phyloP scores from a whole-genome alignment of 2,797 vertebrate species.

The Carcharodon carcharias region DNA sequence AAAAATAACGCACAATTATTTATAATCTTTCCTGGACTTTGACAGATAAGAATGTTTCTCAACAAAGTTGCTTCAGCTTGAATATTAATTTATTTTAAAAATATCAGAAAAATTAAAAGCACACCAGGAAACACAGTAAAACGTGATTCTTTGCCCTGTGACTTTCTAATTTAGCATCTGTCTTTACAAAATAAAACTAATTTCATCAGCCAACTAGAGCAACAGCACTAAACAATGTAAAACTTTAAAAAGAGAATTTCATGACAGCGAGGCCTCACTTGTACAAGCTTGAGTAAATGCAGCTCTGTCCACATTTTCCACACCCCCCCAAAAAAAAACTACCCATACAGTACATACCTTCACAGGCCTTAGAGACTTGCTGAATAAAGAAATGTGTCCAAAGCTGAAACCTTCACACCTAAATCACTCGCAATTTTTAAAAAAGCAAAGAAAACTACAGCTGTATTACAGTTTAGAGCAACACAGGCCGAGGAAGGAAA shows the following conservation, averaged over 20 bases:
- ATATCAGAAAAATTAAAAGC: conserved; percentile 21
- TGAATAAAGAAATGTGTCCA: conserved; percentile 28
- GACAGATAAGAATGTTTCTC: not conserved
- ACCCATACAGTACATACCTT: conserved; percentile 34
- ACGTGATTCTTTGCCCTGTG: not conserved
- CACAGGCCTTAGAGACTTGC: conserved; percentile 27
- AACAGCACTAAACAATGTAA: not conserved
- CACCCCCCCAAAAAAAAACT: not conserved
- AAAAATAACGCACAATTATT: not conserved
- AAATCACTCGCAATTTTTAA: conserved; percentile 15
- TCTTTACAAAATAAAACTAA: not conserved
- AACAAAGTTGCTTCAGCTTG: not conserved
- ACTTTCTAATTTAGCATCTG: not conserved
- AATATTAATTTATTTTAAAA: not conserved
- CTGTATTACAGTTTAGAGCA: not conserved
- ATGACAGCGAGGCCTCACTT: not conserved
- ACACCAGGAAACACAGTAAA: not conserved
- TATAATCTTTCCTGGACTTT: not conserved
- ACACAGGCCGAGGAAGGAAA: conserved; percentile 29
- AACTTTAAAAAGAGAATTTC: conserved; percentile 7
- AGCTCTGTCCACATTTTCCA: not conserved
- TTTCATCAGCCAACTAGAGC: not conserved
- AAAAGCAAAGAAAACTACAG: conserved; percentile 25
- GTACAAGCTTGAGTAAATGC: conserved; percentile 3
- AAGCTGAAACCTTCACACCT: conserved; percentile 24